Evolutionary conservation across 1,140 invertebrate species (phyloP).

Genomic region (Gerris buenoi): DNA sequence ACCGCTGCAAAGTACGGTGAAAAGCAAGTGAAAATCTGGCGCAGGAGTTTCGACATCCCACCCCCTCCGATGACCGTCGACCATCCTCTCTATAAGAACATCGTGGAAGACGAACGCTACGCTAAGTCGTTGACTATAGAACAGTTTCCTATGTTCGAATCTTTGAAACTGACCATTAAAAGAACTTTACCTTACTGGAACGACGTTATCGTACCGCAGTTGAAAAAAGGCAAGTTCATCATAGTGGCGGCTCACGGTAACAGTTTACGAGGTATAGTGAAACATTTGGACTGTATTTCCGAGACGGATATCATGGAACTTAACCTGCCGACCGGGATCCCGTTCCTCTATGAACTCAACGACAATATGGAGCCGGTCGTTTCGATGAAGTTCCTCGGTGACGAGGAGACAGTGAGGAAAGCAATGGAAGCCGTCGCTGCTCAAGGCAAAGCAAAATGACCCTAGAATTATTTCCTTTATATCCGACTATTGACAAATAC

Average conservation of each 20-base stretch:
- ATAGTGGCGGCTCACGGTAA: conserved; percentile 54
- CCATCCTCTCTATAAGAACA: not conserved
- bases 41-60: not conserved
- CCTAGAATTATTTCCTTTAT: too few species aligned
- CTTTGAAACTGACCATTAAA: conserved; percentile 43
- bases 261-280: conserved; percentile 49
- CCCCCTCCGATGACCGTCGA: not conserved
- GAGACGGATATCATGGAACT: conserved; percentile 45
- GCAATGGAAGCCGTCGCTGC: conserved; percentile 84
- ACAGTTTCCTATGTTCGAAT: conserved; percentile 46
- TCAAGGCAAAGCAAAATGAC: conserved; percentile 86
- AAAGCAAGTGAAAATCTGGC: conserved; percentile 37
- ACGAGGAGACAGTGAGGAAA: conserved; percentile 85
- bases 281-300: conserved; percentile 45
- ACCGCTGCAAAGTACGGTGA: conserved; percentile 52
- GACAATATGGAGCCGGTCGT: conserved; percentile 71
- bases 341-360: conserved; percentile 48
- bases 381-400: conserved; percentile 84
- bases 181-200: conserved; percentile 48
- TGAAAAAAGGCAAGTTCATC: conserved; percentile 40
- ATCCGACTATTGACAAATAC: too few species aligned
- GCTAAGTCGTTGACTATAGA: not conserved
- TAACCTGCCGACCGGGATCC: conserved; percentile 55
- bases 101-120: not conserved
- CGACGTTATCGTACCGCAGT: conserved; percentile 40